These are phyloP conservation scores for Zapus hudsonius DNA, from an alignment of 2,113 vertebrate species.

Conservation along the genomic window DNA sequence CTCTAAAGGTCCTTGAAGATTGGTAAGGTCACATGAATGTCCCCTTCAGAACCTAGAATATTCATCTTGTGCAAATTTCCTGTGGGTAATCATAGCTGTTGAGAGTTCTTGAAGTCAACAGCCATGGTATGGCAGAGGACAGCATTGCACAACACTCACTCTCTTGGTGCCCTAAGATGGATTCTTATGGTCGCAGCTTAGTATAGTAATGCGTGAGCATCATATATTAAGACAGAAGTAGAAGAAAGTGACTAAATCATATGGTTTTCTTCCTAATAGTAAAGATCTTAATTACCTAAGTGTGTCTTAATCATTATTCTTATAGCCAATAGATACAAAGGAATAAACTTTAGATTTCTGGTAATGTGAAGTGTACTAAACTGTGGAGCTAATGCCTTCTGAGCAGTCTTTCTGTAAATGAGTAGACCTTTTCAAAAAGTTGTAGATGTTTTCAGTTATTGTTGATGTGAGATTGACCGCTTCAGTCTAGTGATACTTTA, in stretches of 20 bases:
- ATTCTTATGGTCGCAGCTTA: background rate
- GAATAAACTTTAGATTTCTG: conserved; percentile 14
- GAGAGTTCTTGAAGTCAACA: too few species aligned
- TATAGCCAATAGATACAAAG: background rate
- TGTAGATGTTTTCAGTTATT: conserved; percentile 15
- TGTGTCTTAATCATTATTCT: background rate
- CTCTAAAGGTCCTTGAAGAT: too few species aligned
- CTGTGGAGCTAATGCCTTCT: background rate
- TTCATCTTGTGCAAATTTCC: too few species aligned
- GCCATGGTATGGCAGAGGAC: too few species aligned
- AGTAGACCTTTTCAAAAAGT: conserved; percentile 33
- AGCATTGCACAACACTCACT: background rate
- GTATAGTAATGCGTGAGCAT: background rate
- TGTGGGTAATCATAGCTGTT: too few species aligned
- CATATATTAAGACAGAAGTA: conserved; percentile 27
- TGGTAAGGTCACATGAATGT: too few species aligned
- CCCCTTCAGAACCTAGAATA: too few species aligned
- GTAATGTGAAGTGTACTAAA: background rate
- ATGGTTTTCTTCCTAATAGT: background rate
- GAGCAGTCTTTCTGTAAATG: conserved; percentile 37
- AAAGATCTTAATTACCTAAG: conserved; percentile 1
- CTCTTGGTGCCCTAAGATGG: background rate
- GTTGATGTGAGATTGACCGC: conserved; percentile 7
- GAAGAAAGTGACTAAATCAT: background rate
- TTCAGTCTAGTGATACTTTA: background rate